Base-by-base conservation (phyloP, 2,888 invertebrate genomes). In the Tetranychus piercei region DNA sequence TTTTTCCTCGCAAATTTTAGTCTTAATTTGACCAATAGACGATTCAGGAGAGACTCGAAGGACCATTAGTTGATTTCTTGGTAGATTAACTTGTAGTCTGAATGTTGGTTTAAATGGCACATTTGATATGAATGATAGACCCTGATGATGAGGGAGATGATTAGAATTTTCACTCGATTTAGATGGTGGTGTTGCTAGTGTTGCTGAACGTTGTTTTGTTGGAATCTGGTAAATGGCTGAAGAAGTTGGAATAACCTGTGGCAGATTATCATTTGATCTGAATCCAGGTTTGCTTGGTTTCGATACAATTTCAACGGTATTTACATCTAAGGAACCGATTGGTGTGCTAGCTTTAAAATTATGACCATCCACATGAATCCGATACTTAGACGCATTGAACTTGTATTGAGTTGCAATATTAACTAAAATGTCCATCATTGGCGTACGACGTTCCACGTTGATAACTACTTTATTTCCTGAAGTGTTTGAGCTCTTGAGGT, bases 11-110 rank as follows among this genome's bases (percentile, higher is more conserved):
- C 90, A 90, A 18, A 90, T 88, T 81, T 88, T 86, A 75, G 85
- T 84, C 79, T 89, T 85, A 74, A 91, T 86, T 77, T 89, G 88
- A 69, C 86, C 86, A 45, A 91, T 83, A 44, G 86, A 85, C 73
- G 87, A 87, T 78, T 87, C 86, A 18, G 88, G 88, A 78, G 88
- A 88, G 77, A 90, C 87, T 77, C 91, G 84, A 67, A 88, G 86
- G 15, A 91, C 90, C 82, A 88, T 89, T 75, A 91, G 85, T 83
- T 91, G 91, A 81, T 89, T 89, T 79, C 88, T 86, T 55, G 91
- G 91, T 79, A 91, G 84, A 81, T 90, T 88, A 64, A 91, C 89
- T 82, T 86, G 82, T 70, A 82, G 79, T 43, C 82, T 79, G 73
- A 82, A 80, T 18, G 83, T 83, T 78, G 81, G 81, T 82, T 83